phyloP scores from a whole-genome alignment of 2,113 vertebrate genomes.

The Tringa solitaria region DNA sequence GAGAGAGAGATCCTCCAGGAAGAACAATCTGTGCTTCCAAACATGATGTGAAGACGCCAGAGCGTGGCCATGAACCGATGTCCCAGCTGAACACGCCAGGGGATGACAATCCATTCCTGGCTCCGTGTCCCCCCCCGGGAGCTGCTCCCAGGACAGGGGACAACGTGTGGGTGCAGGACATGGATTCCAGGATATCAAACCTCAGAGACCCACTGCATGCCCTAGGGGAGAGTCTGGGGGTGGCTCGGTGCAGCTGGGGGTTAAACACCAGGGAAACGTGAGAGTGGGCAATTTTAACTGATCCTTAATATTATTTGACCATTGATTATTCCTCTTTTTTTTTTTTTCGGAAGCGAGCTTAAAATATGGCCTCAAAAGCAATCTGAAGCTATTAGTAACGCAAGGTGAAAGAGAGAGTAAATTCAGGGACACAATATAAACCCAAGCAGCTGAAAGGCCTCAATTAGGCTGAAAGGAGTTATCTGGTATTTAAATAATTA shows the following conservation, averaged over 20 bases:
- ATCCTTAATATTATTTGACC: background rate
- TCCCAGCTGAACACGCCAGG: background rate
- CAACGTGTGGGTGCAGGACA: rapidly evolving
- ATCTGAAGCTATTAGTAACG: constrained; percentile 61
- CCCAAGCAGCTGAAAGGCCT: constrained; percentile 74
- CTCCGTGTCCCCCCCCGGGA: rapidly evolving
- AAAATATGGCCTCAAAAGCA: constrained; percentile 42
- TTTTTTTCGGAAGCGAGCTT: background rate
- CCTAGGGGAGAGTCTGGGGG: background rate
- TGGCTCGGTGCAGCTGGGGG: background rate
- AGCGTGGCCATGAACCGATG: rapidly evolving
- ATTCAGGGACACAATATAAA: constrained; percentile 58
- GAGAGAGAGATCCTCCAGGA: background rate
- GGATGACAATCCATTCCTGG: rapidly evolving
- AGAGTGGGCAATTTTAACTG: background rate
- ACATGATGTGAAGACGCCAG: background rate
- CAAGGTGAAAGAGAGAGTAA: constrained; percentile 68
- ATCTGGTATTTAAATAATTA: constrained; percentile 87
- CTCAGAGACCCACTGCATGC: rapidly evolving
- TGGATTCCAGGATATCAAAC: rapidly evolving
- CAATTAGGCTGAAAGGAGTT: constrained; percentile 82
- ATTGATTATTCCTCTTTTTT: background rate
- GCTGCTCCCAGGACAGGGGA: background rate
- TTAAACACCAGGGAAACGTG: background rate
- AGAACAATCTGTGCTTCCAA: background rate